phyloP scores from a whole-genome alignment of 2,888 invertebrate species.

The Miltochrista miniata region DNA sequence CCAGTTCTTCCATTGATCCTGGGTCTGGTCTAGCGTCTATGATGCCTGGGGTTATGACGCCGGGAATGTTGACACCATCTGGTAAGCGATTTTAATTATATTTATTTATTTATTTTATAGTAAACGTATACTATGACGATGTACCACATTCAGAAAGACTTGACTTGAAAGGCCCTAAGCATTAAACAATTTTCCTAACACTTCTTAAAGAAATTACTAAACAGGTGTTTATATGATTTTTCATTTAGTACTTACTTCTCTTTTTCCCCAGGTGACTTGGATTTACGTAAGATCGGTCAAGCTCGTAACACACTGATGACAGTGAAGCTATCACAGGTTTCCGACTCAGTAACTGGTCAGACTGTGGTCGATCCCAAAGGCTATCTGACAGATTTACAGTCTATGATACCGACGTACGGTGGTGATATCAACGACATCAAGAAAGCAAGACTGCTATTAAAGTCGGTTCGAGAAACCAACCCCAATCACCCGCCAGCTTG shows the following conservation, averaged over 20 bases:
- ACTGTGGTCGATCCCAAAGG: constrained; percentile 99
- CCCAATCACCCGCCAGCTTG: constrained; percentile 99
- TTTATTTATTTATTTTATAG: too few species aligned
- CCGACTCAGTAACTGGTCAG: constrained; percentile 99
- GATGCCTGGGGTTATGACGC: constrained; percentile 93
- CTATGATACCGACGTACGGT: constrained; percentile 99
- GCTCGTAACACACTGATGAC: constrained; percentile 99
- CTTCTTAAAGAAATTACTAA: too few species aligned
- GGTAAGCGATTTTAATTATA: constrained; percentile 58
- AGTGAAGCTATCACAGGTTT: constrained; percentile 98
- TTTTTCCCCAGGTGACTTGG: constrained; percentile 89
- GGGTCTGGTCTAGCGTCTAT: constrained; percentile 93
- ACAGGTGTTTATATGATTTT: too few species aligned
- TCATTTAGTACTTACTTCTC: neutral
- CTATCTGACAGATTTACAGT: constrained; percentile 99
- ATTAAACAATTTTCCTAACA: too few species aligned
- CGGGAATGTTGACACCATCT: constrained; percentile 93
- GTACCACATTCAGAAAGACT: neutral
- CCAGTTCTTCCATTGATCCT: constrained; percentile 91
- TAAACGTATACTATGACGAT: neutral
- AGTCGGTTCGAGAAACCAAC: constrained; percentile 98
- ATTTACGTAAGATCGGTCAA: constrained; percentile 99
- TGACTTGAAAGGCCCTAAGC: too few species aligned
- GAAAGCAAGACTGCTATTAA: constrained; percentile 96
- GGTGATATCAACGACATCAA: constrained; percentile 99